Percentiles rank a stretch among this genome's conserved stretches.
Evolutionary conservation across 2,113 vertebrate genomes (phyloP).

Genomic region (Andinoacara biseriatus): DNA sequence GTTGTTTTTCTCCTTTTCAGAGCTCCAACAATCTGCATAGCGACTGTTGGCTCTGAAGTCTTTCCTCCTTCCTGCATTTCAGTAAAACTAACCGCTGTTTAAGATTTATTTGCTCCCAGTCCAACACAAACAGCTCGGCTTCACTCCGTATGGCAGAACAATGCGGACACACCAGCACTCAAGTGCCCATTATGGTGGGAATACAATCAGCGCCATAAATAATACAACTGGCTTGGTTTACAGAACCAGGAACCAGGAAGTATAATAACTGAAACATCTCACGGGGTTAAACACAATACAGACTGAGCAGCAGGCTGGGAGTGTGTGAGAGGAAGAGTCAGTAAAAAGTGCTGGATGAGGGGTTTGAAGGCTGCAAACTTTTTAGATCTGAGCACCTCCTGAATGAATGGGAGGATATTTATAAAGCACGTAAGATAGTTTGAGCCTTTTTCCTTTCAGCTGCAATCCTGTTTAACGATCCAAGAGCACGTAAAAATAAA

Average conservation of each 20-base stretch:
- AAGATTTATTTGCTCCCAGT: not conserved
- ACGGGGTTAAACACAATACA: not conserved
- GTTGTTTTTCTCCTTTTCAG: not conserved
- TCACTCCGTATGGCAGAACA: not conserved
- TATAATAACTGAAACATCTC: not conserved
- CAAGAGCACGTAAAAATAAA: too few relatives aligned
- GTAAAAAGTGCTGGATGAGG: not conserved
- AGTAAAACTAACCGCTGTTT: not conserved
- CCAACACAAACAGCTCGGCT: accelerated
- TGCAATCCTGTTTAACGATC: not conserved
- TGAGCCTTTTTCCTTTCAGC: not conserved
- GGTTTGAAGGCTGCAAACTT: not conserved
- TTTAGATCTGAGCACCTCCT: not conserved
- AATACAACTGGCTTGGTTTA: not conserved
- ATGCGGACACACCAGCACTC: not conserved
- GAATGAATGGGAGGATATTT: not conserved
- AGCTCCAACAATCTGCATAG: not conserved
- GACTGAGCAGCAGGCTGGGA: accelerated
- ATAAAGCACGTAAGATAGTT: not conserved
- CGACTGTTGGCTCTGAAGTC: accelerated
- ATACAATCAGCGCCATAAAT: not conserved
- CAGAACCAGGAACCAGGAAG: not conserved
- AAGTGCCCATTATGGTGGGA: not conserved
- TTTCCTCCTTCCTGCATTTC: not conserved
- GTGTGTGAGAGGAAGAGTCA: not conserved